Evolutionary conservation across 2,113 vertebrate genomes (phyloP), one percentile per base, ranked within the genome.

Genomic region (Brachypteracias leptosomus): DNA sequence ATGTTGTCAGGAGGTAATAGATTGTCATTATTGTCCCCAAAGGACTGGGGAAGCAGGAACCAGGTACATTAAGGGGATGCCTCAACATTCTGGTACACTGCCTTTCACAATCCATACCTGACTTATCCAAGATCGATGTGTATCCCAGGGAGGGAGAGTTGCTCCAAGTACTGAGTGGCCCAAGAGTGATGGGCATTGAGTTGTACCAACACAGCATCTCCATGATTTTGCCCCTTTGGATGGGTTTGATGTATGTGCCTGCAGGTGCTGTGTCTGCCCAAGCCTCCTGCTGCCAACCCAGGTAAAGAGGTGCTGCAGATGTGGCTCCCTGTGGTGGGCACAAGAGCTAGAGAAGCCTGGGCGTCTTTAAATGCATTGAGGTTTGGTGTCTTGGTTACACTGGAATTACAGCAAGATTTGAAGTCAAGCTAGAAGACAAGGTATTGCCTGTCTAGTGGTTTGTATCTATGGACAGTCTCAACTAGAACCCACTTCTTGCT

Each of bases 401-500:
- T 78, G 47, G 10, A 63, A 82, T 24, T 36, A 6, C 29, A 29
- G 57, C 25, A 42, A 11, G 62, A 26, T 49, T 38, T 85, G 71
- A 66, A 57, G 25, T 36, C 0, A 0, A 85, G 14, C 26, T 77
- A 70, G 21, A 83, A 57, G 24, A 22, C 28, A n/a, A 61, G 3
- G 6, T 77, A 22, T 36, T 9, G 1, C 21, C 36, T 58, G 10
- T 38, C 55, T 31, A 21, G 24, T 58, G 15, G 3, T 63, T 74
- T 62, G 35, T 66, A 13, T 15, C 55, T 62, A 16, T 16, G 59
- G 55, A 62, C 55, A 66, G 24, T 28, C 40, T 80, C 21, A 54
- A 3, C 28, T 58, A 46, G 86, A 90, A 54, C 16, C 16, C 3
- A 1, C 7, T 80, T 80, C n/a, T 72, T 0, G 0, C 57, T 79